A percentile compares a stretch with the other conserved stretches of the same genome.
Evolutionary conservation across 2,888 invertebrate species (phyloP).

Genomic region (Pyrgus malvae): DNA sequence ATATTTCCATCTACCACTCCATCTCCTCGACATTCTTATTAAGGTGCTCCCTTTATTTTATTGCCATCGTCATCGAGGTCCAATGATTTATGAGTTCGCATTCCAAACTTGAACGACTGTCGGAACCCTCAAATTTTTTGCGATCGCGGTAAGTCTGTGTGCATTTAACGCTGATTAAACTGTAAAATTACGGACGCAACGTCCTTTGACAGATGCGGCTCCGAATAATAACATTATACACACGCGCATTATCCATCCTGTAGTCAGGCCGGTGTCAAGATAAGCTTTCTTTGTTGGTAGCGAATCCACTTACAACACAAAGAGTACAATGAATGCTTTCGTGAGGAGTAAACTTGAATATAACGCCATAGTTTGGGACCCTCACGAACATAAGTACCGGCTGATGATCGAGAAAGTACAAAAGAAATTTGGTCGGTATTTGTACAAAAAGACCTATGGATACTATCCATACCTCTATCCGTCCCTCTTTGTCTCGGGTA

Average conservation of each 20-base stretch:
- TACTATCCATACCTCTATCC: too few species aligned
- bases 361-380: too few species aligned
- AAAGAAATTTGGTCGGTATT: too few species aligned
- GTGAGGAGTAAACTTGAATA: too few species aligned
- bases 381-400: too few species aligned
- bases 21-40: conserved; percentile 37
- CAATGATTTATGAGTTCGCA: conserved; percentile 70
- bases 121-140: conserved; percentile 54
- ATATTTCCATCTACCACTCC: conserved; percentile 34
- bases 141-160: conserved; percentile 65
- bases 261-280: conserved; percentile 58
- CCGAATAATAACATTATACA: conserved; percentile 77
- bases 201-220: conserved; percentile 79
- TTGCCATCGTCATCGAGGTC: conserved; percentile 59
- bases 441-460: too few species aligned
- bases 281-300: conserved; percentile 60
- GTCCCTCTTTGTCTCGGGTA: too few species aligned
- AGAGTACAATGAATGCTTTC: too few species aligned
- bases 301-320: conserved; percentile 76
- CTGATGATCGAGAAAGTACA: too few species aligned
- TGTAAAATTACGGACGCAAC: conserved; percentile 78
- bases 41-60: conserved; percentile 42
- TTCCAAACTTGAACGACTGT: conserved; percentile 56
- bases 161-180: conserved; percentile 82
- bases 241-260: conserved; percentile 49